phyloP scores from a whole-genome alignment of 2,797 vertebrate species.

The Botia kubotai region DNA sequence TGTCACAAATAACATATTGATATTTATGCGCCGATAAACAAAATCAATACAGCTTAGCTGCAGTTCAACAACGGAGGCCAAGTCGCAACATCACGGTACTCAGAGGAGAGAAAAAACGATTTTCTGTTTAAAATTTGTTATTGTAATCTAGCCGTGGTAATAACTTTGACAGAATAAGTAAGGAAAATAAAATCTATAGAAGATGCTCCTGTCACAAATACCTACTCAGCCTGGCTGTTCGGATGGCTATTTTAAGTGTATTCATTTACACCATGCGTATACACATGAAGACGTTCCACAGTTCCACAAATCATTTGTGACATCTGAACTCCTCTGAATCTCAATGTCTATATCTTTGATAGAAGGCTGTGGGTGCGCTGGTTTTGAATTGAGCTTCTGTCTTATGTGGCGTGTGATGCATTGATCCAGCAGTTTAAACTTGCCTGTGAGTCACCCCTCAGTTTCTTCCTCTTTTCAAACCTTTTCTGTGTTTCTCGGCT shows the following conservation, averaged over 20 bases:
- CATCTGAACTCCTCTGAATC: slow-evolving; percentile 22
- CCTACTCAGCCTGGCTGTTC: neutral
- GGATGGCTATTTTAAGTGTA: neutral
- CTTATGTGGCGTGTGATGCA: neutral
- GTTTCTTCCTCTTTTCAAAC: neutral
- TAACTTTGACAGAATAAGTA: neutral
- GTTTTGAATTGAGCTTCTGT: neutral
- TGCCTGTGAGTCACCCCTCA: neutral
- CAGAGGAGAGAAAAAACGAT: slow-evolving; percentile 11
- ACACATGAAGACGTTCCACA: neutral
- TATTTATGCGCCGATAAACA: slow-evolving; percentile 22
- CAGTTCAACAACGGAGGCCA: neutral
- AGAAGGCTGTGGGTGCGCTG: neutral
- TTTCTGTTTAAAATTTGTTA: slow-evolving; percentile 19
- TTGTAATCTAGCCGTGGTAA: slow-evolving; percentile 15
- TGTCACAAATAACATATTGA: neutral
- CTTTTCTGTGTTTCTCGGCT: neutral
- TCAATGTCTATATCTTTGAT: slow-evolving; percentile 11
- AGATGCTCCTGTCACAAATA: neutral
- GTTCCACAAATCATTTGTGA: neutral
- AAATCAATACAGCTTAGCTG: slow-evolving; percentile 41
- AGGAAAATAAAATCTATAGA: neutral
- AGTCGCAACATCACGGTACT: neutral
- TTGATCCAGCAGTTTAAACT: slow-evolving; percentile 1
- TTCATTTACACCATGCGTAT: neutral